Percentiles rank a stretch among this genome's conserved stretches.
Evolutionary conservation across 2,888 invertebrate genomes (phyloP).

Genomic region (Rhamnusium bicolor): DNA sequence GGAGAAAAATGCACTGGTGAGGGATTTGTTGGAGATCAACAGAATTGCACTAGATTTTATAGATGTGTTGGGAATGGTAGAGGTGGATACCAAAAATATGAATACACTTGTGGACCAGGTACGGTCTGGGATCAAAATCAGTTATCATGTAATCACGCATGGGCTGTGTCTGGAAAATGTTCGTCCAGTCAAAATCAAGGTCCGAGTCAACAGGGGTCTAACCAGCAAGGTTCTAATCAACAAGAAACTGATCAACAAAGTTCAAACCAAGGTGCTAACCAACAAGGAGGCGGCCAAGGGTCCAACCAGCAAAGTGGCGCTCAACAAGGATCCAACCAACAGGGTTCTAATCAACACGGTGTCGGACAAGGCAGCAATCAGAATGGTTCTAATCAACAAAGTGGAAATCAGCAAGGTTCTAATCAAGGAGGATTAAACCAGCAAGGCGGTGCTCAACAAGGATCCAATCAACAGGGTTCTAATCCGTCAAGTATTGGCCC

Average conservation of each 20-base stretch:
- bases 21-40: constrained; percentile 82
- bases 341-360: constrained; percentile 32
- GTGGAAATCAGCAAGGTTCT: constrained; percentile 36
- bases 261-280: background rate
- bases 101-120: constrained; percentile 82
- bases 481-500: constrained; percentile 17
- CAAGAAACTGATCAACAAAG: constrained; percentile 34
- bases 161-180: constrained; percentile 71
- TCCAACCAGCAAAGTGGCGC: constrained; percentile 23
- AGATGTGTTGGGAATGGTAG: constrained; percentile 80
- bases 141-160: constrained; percentile 82
- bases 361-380: background rate
- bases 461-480: constrained; percentile 21
- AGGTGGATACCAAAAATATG: constrained; percentile 77
- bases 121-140: constrained; percentile 84
- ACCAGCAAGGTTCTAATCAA: constrained; percentile 8
- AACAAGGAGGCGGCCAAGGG: constrained; percentile 14
- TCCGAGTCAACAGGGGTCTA: no score
- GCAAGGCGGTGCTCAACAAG: constrained; percentile 25
- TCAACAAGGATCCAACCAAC: constrained; percentile 38
- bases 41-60: constrained; percentile 83
- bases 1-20: constrained; percentile 74
- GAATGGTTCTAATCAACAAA: constrained; percentile 45
- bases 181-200: constrained; percentile 27
- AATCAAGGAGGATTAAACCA: constrained; percentile 38